A percentile compares a stretch with the other conserved stretches of the same genome.
These are phyloP conservation scores for Hydrolagus colliei DNA, from an alignment of 2,797 vertebrate species.

Conservation along the genomic window DNA sequence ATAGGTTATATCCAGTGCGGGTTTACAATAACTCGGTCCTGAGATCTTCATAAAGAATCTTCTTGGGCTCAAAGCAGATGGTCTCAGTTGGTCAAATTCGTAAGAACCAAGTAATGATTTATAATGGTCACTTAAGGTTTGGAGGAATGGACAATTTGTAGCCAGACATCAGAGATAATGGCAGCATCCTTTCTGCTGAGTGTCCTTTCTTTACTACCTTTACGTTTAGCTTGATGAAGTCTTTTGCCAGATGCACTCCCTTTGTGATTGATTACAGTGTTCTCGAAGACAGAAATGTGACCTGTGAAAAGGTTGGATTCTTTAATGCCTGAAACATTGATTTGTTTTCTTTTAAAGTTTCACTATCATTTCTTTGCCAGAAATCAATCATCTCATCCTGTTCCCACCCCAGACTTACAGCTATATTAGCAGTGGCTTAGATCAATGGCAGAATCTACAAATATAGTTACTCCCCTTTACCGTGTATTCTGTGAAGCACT, in stretches of 20 bases:
- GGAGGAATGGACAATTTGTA: neutral
- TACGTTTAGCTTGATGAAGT: neutral
- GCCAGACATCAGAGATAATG: constrained; percentile 18
- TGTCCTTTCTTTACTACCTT: neutral
- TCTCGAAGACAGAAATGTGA: constrained; percentile 3
- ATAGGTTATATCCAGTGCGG: neutral
- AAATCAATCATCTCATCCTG: too few species aligned
- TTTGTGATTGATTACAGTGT: neutral
- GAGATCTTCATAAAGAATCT: neutral
- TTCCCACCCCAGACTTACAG: too few species aligned
- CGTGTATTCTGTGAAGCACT: too few species aligned
- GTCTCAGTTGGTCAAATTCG: neutral
- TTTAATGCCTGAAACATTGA: neutral
- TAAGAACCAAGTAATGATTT: neutral
- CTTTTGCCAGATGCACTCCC: neutral
- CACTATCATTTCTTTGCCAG: too few species aligned
- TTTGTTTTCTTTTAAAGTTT: too few species aligned
- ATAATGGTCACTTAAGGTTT: constrained; percentile 19
- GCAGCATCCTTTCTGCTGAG: neutral
- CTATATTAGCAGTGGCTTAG: too few species aligned
- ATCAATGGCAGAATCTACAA: too few species aligned
- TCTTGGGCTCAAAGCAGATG: neutral
- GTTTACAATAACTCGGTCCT: neutral
- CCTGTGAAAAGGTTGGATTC: neutral
- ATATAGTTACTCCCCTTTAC: too few species aligned